Base-by-base conservation (phyloP, 1,140 invertebrate species). In the Penaeus vannamei region DNA sequence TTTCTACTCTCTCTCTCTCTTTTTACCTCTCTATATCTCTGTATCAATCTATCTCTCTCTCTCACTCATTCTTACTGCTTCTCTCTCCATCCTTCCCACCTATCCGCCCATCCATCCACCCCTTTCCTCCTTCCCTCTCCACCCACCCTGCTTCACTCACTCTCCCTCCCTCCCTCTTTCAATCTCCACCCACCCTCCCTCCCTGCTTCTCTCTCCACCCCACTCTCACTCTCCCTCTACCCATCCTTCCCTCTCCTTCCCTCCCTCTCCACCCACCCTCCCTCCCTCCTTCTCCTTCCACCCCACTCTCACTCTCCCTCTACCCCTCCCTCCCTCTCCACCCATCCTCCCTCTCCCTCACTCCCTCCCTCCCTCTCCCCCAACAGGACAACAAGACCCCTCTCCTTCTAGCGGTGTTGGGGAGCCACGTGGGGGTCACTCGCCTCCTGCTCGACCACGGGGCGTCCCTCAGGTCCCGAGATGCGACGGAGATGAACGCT, bases 341-440 rank as follows among this genome's bases (percentile, higher is more conserved):
- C 17, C 22, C 76, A 91, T 46, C 91, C 91, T 85, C 91, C 93
- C 85, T 91, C 94, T 12, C 88, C 87, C 3, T 32, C 85, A 19
- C 60, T 4, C 14, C 29, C 20, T 69, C 59, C 91, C 61, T 91
- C 91, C 85, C 90, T 93, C 85, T 91, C 94, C 12, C 84, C 1
- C 29, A 85, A 36, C 60, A 89, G 92, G 92, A 92, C 17, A 93
- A 94, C 91, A 94, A 94, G 97, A 94, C 97, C 29, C 98, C 98
- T 0, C 93, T 99, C 17, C 98, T 99, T 92, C 98, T 99, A 93
- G 98, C 97, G 0, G 95, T 96, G 85, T 98, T 98, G 93, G 95
- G 96, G 92, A 97, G 97, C 2, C 95, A 95, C 92, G 92, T 95
- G 0, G 96, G 97, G 29, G 95, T 99, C 53, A 97, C 96, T 0